Base-by-base conservation (phyloP, 2,888 invertebrate species). In the Ophioninae sp. region DNA sequence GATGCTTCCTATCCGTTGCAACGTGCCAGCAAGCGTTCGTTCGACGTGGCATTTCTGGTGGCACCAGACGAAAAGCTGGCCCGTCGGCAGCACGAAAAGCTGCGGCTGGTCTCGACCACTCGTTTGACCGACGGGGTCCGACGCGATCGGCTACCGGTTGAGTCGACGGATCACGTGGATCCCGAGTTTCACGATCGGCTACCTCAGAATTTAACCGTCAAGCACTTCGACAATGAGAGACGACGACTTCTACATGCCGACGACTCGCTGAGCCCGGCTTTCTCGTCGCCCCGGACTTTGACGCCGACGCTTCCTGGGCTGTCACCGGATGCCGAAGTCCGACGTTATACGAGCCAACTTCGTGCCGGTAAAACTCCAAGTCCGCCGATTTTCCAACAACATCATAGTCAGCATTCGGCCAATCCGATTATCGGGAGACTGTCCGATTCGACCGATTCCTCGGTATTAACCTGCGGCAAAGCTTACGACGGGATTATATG, bases 41-140 rank as follows among this genome's bases (percentile, higher is more conserved):
- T 98, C 91, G 98, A 98, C 91, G 98, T 98, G 10, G 98, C 98
- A 0, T 98, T 98, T 89, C 93, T 98, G 39, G 97, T 98, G 94
- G 96, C 97, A 92, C 97, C 97, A 0, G 97, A 97, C 91, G 97
- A 97, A 85, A 96, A 96, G 89, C 93, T 96, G 68, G 95, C 96
- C 75, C 95, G 95, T 68, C 95, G 95, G 87, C 94, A 94, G 86
- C 94, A 93, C 69, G 95, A 95, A 84, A 93, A 94, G 86, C 75
- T 79, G 82, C 84, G 91, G 21, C 74, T 91, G 41, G 87, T 89
- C 1, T 88, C 89, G 21, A 87, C 85, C 13, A 88, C 86, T 59
- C 86, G 87, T 30, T 73, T 89, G 17, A 87, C 83, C 68, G 87
- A 86, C 69, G 86, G 86, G 44, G 70, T 65, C 0, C 86, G 88